A percentile compares a stretch with the other conserved stretches of the same genome.
These are phyloP conservation scores for Bovichtus variegatus DNA, from an alignment of 2,797 vertebrate species.

Conservation along the genomic window DNA sequence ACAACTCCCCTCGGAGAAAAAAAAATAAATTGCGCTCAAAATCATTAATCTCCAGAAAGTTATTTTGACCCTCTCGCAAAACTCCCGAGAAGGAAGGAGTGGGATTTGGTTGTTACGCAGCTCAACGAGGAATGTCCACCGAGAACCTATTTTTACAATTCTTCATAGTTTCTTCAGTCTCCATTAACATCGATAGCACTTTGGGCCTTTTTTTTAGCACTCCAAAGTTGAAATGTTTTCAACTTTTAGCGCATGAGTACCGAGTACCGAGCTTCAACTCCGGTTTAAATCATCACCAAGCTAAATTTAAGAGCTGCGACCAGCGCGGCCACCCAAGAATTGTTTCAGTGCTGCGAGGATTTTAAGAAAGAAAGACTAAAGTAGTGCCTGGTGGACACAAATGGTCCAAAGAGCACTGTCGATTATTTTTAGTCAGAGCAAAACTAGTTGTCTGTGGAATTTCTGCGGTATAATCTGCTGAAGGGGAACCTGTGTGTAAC, in stretches of 20 bases:
- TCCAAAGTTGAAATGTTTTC: constrained; percentile 11
- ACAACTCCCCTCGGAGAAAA: constrained; percentile 63
- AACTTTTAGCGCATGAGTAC: constrained; percentile 30
- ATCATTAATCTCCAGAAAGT: constrained; percentile 44
- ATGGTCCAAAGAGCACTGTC: constrained; percentile 26
- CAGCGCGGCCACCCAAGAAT: constrained; percentile 62
- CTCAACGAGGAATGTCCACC: constrained; percentile 47
- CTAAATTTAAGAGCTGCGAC: constrained; percentile 63
- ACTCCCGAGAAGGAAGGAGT: constrained; percentile 42
- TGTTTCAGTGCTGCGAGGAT: constrained; percentile 44
- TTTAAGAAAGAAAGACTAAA: background rate
- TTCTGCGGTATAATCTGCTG: constrained; percentile 43
- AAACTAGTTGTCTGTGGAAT: constrained; percentile 47
- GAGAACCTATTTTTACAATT: constrained; percentile 36
- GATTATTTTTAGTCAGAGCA: constrained; percentile 43
- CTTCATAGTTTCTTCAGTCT: constrained; percentile 10
- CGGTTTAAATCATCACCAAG: constrained; percentile 34
- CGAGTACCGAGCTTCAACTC: constrained; percentile 10
- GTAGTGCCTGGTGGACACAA: constrained; percentile 45
- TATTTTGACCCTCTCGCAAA: constrained; percentile 31
- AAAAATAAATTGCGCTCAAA: constrained; percentile 39
- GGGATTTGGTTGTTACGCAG: constrained; percentile 63
- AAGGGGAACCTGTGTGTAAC: constrained; percentile 44
- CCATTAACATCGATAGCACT: constrained; percentile 23
- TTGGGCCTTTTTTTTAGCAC: constrained; percentile 49